Base-by-base conservation (phyloP, 2,888 invertebrate species). In the Cybosia mesomella region DNA sequence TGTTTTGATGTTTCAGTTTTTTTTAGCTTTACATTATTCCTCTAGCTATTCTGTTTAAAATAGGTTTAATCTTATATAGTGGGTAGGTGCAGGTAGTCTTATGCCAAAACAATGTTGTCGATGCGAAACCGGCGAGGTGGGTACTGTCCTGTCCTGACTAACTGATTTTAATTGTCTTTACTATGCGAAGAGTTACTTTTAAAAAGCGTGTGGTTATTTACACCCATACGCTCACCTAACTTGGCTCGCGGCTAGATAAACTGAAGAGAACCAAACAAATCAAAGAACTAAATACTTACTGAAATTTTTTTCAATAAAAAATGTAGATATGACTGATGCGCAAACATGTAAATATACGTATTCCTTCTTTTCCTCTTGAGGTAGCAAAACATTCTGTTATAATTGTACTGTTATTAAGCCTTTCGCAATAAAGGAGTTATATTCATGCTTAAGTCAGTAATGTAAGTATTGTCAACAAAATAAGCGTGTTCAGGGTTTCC, bases 401-500 rank as follows among this genome's bases (percentile, higher is more conserved):
- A n/a, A 49, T 49, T 43, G 0, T 43, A 43, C 18, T 43, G n/a
- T 8, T 49, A 8, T 49, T n/a, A 49, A 49, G 49, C n/a, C 18
- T 49, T 49, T 49, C 18, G n/a, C 9, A 49, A n/a, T 49, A 49
- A 49, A 49, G n/a, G 49, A 49, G n/a, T 49, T n/a, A 49, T 8
- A n/a, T 49, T 49, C 49, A 9, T 49, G 9, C 9, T 49, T 49
- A n/a, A n/a, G n/a, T 9, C 18, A n/a, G n/a, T n/a, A n/a, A n/a
- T n/a, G n/a, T 49, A 49, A 49, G n/a, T 49, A 49, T 49, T 49
- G 49, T 49, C 49, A 49, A 49, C 49, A n/a, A 9, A 49, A 49
- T 18, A 49, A n/a, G 49, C 49, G n/a, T 49, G 49, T 49, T 49
- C 36, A 71, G 58, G 61, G 58, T 62, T 69, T 66, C 57, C 66